These are phyloP conservation scores for Patella pellucida DNA, from an alignment of 2,888 invertebrate species.

Conservation along the genomic window DNA sequence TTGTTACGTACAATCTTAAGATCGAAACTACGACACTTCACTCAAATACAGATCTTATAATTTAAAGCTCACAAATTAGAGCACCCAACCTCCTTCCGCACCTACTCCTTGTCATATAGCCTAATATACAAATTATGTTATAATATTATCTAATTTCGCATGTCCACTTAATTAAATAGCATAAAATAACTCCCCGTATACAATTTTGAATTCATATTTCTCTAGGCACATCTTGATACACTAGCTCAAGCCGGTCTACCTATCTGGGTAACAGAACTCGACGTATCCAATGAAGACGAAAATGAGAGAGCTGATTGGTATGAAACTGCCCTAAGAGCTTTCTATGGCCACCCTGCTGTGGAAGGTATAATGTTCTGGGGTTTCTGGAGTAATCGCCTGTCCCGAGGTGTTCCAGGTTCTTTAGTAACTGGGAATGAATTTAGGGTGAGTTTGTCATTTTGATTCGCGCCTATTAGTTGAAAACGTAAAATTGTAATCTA, in stretches of 20 bases:
- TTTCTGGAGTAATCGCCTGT: conserved; percentile 33
- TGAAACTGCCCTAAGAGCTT: conserved; percentile 30
- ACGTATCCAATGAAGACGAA: conserved; percentile 34
- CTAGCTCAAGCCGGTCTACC: conserved; percentile 41
- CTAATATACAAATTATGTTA: no score
- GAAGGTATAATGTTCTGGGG: conserved; percentile 35
- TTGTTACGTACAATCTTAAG: no score
- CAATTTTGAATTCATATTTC: not conserved
- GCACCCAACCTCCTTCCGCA: no score
- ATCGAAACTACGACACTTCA: no score
- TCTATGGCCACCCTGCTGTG: conserved; percentile 37
- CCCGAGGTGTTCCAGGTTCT: conserved; percentile 19
- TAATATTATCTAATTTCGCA: no score
- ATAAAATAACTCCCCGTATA: no score
- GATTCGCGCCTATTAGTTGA: no score
- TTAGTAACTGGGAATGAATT: conserved; percentile 32
- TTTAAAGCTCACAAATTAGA: no score
- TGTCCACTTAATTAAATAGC: not conserved
- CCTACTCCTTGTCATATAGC: no score
- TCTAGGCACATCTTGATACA: conserved; percentile 38
- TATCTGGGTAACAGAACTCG: conserved; percentile 45
- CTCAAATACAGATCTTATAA: no score
- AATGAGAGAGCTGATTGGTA: conserved; percentile 33
- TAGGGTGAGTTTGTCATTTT: conserved; percentile 12
- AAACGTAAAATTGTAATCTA: no score